Base-by-base conservation (phyloP, 1,140 invertebrate genomes). In the Hyphantria cunea region DNA sequence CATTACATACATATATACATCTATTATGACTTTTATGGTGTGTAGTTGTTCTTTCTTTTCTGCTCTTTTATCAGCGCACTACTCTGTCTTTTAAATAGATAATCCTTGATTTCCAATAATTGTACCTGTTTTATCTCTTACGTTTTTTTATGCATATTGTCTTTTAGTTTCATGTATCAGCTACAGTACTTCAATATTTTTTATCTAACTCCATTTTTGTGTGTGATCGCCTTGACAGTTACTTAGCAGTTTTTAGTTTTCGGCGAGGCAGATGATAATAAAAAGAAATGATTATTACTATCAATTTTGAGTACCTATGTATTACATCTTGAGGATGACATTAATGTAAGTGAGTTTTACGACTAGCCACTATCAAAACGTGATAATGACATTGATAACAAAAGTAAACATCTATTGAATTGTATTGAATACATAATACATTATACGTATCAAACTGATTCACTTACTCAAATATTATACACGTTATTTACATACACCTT, bases 301-400 rank as follows among this genome's bases (percentile, higher is more conserved):
- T 56, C 53, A 42, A 33, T 54, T 44, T 56, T 15, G 34, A 32
- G 34, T 25, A 31, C 41, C 33, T 45, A 15, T 47, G n/a, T n/a
- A n/a, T n/a, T n/a, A n/a, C 11, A 31, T 45, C 31, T 47, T 7
- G 34, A 48, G 13, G 34, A 49, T 41, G 55, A 59, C 55, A 39
- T 37, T 39, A 48, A 59, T 59, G 32, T 13, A 9, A 10, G 33
- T 33, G 55, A 49, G 37, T 49, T 49, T 59, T 49, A 37, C 45
- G 45, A n/a, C 6, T 47, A 25, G 17, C 14, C 34, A 6, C 11
- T 59, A 59, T 59, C 44, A 39, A 34, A 39, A 45, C 48, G 55
- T 59, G 55, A 59, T 59, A 59, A 59, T 59, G 55, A 59, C 55
- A 59, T 59, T 59, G 55, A 59, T 59, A 59, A 59, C 45, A 10